Evolutionary conservation across 2,113 vertebrate species (phyloP).

Genomic region (Peromyscus californicus): DNA sequence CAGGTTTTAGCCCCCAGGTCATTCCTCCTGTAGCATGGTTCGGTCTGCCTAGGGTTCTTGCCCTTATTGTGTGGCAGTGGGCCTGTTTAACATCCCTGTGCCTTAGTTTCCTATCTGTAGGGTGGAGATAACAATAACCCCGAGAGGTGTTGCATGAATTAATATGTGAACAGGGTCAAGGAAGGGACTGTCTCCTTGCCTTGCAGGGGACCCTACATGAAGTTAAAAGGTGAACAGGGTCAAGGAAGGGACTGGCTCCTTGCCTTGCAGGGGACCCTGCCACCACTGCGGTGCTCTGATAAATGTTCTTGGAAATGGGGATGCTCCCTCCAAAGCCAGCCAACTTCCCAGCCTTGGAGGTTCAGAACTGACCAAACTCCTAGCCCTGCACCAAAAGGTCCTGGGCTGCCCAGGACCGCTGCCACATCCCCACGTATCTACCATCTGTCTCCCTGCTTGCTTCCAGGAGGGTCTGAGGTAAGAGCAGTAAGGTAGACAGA

Average conservation of each 20-base stretch:
- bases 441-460: not conserved
- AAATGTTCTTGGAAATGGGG: not conserved
- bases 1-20: not conserved
- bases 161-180: not conserved
- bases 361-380: not conserved
- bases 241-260: not conserved
- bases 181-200: not conserved
- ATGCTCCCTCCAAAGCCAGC: not conserved
- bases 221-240: not conserved
- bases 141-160: not conserved
- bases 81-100: not conserved
- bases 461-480: not conserved
- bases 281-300: not conserved
- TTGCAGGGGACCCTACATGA: too few relatives aligned
- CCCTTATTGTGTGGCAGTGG: not conserved
- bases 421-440: not conserved
- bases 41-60: not conserved
- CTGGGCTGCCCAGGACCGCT: not conserved
- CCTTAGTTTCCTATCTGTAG: slow-evolving; percentile 13
- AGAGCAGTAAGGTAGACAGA: not conserved
- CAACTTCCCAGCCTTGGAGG: not conserved
- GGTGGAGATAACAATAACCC: not conserved
- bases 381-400: not conserved
- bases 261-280: not conserved
- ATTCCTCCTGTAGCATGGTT: too few relatives aligned